Evolutionary conservation across 2,113 vertebrate species (phyloP).

Genomic region (Ageneiosus marmoratus): DNA sequence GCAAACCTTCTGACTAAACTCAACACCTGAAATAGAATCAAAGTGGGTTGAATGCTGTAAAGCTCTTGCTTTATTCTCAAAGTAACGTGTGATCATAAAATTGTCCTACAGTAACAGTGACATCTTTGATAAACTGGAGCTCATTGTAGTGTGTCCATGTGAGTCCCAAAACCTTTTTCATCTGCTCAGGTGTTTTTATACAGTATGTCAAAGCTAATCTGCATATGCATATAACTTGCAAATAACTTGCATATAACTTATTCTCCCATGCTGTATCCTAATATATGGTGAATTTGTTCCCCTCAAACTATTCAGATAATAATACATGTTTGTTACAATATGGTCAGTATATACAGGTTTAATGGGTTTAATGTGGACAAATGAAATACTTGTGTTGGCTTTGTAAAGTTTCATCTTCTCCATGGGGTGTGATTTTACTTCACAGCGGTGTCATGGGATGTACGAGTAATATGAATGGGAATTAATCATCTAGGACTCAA

Average conservation of each 20-base stretch:
- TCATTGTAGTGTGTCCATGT: conserved; percentile 1
- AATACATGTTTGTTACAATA: conserved; percentile 38
- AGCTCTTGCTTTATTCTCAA: conserved; percentile 53
- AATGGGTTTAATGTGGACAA: conserved; percentile 31
- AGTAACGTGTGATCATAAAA: conserved; percentile 41
- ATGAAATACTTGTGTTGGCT: conserved; percentile 28
- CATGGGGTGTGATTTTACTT: background rate
- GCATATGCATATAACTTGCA: conserved; percentile 33
- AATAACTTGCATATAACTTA: conserved; percentile 24
- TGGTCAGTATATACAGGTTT: conserved; percentile 43
- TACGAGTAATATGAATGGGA: conserved; percentile 29
- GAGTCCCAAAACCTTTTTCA: conserved; percentile 16
- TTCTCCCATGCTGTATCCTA: conserved; percentile 14
- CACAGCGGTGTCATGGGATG: background rate
- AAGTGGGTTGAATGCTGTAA: conserved; percentile 45
- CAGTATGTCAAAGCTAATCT: conserved; percentile 34
- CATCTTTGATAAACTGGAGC: conserved; percentile 33
- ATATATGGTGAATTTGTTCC: conserved; percentile 4
- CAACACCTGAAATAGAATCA: conserved; percentile 39
- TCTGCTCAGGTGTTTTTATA: conserved; percentile 32
- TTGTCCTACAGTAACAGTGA: conserved; percentile 34
- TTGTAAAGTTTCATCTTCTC: background rate
- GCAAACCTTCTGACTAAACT: conserved; percentile 43
- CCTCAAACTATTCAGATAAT: conserved; percentile 18
- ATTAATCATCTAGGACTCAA: conserved; percentile 4